These are phyloP conservation scores for Hoplodrina ambigua DNA, from an alignment of 2,888 invertebrate genomes.

Conservation along the genomic window DNA sequence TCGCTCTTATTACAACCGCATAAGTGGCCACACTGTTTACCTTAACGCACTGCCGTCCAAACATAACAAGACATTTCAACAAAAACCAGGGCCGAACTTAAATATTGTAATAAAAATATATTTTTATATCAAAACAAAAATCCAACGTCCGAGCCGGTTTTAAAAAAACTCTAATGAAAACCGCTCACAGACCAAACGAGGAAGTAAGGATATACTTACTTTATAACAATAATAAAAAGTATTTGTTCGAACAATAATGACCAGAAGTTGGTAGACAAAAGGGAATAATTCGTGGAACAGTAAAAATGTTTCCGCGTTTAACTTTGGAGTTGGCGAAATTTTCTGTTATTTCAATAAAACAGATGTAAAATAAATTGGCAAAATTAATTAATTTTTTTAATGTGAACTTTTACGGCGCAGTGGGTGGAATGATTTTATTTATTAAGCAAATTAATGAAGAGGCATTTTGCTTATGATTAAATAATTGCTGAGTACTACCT, in stretches of 20 bases:
- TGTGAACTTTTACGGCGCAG: conserved; percentile 21
- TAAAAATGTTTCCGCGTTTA: conserved; percentile 25
- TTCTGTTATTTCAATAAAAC: conserved; percentile 34
- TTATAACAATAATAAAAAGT: conserved; percentile 29
- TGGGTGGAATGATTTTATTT: conserved; percentile 27
- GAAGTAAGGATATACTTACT: conserved; percentile 16
- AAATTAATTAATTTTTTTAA: conserved; percentile 43
- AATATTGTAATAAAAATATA: no score
- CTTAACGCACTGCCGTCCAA: no score
- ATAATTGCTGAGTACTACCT: neutral
- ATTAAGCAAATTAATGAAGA: conserved; percentile 18
- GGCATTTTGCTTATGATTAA: neutral
- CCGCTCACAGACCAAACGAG: neutral
- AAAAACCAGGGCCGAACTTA: no score
- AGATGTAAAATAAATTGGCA: conserved; percentile 40
- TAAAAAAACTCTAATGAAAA: no score
- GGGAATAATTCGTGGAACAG: conserved; percentile 25
- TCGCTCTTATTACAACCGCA: no score
- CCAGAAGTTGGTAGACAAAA: conserved; percentile 16
- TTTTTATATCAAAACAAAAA: no score
- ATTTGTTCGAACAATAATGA: conserved; percentile 24
- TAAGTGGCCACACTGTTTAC: no score
- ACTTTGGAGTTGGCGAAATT: conserved; percentile 19
- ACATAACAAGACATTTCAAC: no score
- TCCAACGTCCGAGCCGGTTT: no score